Evolutionary conservation across 2,113 vertebrate genomes (phyloP), one percentile per base, ranked within the genome.

Genomic region (Hypanus sabinus): DNA sequence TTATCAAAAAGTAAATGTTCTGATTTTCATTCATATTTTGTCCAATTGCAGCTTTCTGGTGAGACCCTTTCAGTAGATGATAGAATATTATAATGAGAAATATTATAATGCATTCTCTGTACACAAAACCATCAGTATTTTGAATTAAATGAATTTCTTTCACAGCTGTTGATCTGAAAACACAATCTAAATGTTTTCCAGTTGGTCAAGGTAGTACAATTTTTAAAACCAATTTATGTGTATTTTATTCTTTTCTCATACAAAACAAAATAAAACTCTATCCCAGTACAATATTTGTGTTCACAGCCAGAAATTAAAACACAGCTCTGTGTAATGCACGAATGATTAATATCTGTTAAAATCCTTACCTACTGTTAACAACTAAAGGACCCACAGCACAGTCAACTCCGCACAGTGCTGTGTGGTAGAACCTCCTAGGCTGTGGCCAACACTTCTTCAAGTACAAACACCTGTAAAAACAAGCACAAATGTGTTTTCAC

Each of bases 381-480:
- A 96, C 97, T 96, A 95, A 94, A 97, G 95, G 96, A 97, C 97
- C 96, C 96, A 96, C 96, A 96, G 95, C 96, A 97, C 96, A 97
- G 96, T 96, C 96, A 95, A 96, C 95, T 96, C 95, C 95, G 96
- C 96, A 96, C 97, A 97, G 97, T 98, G 97, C 97, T 97, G 96
- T 97, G 96, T 95, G 96, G 96, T 97, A 97, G 97, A 98, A 97
- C 96, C 97, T 98, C 97, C 96, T 97, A 96, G 97, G 97, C 95
- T 97, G 97, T 96, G 97, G 97, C 97, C 97, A 97, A 97, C 96
- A 96, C 96, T 96, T 97, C 96, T 97, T 96, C 97, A 98, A 99
- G 98, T 98, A 98, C 97, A 98, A 98, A 98, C 98, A 99, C 98
- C 98, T 98, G 98, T 98, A 96, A 98, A 98, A 99, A 99, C 98